A percentile compares a stretch with the other conserved stretches of the same genome.
Conservation (phyloP, 2,113 vertebrate species). For the Arenaria interpres region DNA sequence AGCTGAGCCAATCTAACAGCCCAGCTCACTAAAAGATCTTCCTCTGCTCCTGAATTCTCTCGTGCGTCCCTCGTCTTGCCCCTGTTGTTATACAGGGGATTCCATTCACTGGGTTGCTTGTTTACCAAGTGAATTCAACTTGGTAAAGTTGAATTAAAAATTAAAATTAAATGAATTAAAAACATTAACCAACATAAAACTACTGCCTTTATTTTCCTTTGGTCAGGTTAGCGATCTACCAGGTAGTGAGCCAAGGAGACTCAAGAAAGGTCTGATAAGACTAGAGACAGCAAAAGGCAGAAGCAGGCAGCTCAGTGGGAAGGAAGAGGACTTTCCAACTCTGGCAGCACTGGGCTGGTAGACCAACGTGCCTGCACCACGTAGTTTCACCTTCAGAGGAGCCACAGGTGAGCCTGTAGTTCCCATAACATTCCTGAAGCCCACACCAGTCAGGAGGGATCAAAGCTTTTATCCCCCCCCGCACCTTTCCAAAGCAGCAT, state of each 20-base stretch:
- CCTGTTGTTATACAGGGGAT: background rate
- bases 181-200: background rate
- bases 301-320: background rate
- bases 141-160: too few relatives aligned
- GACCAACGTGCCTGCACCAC: background rate
- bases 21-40: background rate
- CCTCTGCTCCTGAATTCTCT: background rate
- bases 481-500: background rate
- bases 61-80: background rate
- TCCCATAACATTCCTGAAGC: accelerated
- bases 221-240: background rate
- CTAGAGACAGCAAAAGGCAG: constrained; percentile 19
- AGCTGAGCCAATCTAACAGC: background rate
- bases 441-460: background rate
- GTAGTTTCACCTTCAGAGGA: background rate
- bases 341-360: background rate
- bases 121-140: background rate
- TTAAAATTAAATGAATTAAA: too few relatives aligned
- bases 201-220: background rate
- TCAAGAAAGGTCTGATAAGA: background rate
- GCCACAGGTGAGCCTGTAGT: background rate
- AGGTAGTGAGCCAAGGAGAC: background rate
- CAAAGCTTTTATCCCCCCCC: background rate
- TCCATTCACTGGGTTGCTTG: background rate
- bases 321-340: background rate